phyloP scores from a whole-genome alignment of 2,888 invertebrate species.

The Chrysolina americana region DNA sequence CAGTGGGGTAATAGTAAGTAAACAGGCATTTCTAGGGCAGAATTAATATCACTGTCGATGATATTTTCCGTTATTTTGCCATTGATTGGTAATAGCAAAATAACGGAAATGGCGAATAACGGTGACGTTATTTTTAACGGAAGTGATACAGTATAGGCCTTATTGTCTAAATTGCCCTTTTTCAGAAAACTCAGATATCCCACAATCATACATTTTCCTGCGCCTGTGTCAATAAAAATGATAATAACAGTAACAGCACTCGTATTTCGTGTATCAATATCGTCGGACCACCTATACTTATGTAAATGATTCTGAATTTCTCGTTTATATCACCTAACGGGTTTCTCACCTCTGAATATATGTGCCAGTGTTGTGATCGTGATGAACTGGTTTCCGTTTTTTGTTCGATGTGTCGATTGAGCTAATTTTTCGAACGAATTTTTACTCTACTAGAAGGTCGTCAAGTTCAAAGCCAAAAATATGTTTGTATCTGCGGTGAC shows the following conservation, averaged over 20 bases:
- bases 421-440: conserved; percentile 14
- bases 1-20: no score
- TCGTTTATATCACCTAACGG: conserved; percentile 12
- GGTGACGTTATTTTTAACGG: no score
- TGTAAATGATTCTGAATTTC: conserved; percentile 4
- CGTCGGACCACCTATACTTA: background rate
- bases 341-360: conserved; percentile 5
- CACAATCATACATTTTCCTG: background rate
- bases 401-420: conserved; percentile 13
- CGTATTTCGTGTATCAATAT: background rate
- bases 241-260: background rate
- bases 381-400: conserved; percentile 19
- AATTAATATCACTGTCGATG: no score
- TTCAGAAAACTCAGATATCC: no score
- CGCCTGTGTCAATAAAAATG: background rate
- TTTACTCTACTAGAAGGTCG: conserved; percentile 19
- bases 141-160: no score
- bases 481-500: conserved; percentile 7
- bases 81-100: no score
- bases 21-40: no score
- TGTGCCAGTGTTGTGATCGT: background rate
- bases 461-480: conserved; percentile 18
- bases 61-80: no score
- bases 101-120: no score
- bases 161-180: no score